A percentile compares a stretch with the other conserved stretches of the same genome.
Conservation (phyloP, 2,797 vertebrate genomes). For the Hippocampus kuda region DNA sequence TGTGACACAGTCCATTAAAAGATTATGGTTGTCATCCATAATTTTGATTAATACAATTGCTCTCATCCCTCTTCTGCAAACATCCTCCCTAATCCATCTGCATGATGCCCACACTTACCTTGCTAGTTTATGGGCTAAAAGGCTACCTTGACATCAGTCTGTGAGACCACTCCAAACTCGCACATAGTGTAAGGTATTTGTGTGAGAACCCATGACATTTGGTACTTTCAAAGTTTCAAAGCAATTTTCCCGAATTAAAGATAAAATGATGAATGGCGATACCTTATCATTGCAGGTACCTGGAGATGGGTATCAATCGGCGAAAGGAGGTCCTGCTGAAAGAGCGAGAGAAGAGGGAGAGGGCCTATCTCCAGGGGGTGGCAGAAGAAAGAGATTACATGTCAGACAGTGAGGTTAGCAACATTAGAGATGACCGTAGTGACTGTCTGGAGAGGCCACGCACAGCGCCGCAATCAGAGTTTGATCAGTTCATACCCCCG, state of each 20-base stretch:
- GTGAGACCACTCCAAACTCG: slow-evolving; percentile 58
- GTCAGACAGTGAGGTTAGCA: slow-evolving; percentile 98
- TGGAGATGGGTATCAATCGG: slow-evolving; percentile 99
- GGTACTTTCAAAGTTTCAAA: slow-evolving; percentile 14
- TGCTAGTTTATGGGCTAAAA: slow-evolving; percentile 65
- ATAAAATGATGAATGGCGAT: slow-evolving; percentile 6
- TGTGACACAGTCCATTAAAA: slow-evolving; percentile 6
- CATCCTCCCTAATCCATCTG: slow-evolving; percentile 45
- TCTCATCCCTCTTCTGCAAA: slow-evolving; percentile 27
- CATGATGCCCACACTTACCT: slow-evolving; percentile 55
- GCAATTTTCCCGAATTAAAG: slow-evolving; percentile 4
- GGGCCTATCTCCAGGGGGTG: slow-evolving; percentile 96
- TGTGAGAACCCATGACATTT: slow-evolving; percentile 50
- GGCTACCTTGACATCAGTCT: slow-evolving; percentile 64
- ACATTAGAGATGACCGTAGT: slow-evolving; percentile 79
- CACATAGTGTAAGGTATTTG: slow-evolving; percentile 65
- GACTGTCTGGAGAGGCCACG: slow-evolving; percentile 87
- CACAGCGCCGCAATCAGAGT: slow-evolving; percentile 92
- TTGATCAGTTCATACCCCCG: slow-evolving; percentile 89
- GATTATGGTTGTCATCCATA: not conserved
- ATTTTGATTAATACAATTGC: slow-evolving; percentile 21
- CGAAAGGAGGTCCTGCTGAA: slow-evolving; percentile 94
- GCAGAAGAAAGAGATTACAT: slow-evolving; percentile 98
- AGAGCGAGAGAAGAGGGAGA: slow-evolving; percentile 94
- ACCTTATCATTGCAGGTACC: slow-evolving; percentile 67